Conservation (phyloP, 2,797 vertebrate genomes). For the Microctenopoma steveboyesi region DNA sequence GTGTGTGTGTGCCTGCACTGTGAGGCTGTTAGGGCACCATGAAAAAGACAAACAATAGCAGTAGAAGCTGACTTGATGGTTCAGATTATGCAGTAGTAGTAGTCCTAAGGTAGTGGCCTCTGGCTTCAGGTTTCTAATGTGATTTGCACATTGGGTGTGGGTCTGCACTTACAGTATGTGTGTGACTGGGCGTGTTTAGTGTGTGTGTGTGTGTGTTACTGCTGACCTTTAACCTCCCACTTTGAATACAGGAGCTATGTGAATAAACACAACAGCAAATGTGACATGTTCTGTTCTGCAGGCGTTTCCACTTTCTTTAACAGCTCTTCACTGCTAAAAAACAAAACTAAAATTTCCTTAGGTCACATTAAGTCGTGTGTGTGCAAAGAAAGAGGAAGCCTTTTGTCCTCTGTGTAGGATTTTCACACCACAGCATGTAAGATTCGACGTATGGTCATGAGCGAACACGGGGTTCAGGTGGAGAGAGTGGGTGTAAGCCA, state of each 20-base stretch:
- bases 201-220: slow-evolving; percentile 20
- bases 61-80: slow-evolving; percentile 15
- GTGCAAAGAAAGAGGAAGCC: slow-evolving; percentile 25
- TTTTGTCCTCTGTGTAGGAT: slow-evolving; percentile 17
- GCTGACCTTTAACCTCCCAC: slow-evolving; percentile 42
- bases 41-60: slow-evolving; percentile 14
- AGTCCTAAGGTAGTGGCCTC: slow-evolving; percentile 12
- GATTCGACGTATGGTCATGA: slow-evolving; percentile 37
- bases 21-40: not conserved
- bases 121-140: slow-evolving; percentile 63
- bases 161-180: slow-evolving; percentile 20
- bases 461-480: slow-evolving; percentile 52
- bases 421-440: slow-evolving; percentile 29
- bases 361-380: slow-evolving; percentile 2
- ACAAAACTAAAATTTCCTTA: not conserved
- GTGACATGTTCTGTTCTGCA: not conserved
- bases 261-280: slow-evolving; percentile 16
- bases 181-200: slow-evolving; percentile 26
- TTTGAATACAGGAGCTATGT: slow-evolving; percentile 23
- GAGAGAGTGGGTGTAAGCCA: slow-evolving; percentile 63
- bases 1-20: not conserved
- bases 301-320: too few relatives aligned
- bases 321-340: not conserved
- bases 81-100: slow-evolving; percentile 30
- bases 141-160: slow-evolving; percentile 57